Conservation (phyloP, 2,888 invertebrate species). For the Polydrusus pterygomalis region DNA sequence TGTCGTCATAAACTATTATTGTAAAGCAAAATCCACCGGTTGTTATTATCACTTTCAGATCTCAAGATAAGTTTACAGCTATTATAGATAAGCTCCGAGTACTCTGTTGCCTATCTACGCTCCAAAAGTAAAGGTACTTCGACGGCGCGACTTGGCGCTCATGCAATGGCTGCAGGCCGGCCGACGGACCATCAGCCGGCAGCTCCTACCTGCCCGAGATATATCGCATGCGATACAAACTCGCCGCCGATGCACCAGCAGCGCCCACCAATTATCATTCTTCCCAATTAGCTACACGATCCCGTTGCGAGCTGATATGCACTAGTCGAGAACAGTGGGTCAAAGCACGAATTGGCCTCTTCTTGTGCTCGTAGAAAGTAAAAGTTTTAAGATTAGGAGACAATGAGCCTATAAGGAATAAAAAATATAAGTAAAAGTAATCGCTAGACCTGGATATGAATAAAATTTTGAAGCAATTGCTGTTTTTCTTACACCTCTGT, state of each 20-base stretch:
- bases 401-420: no score
- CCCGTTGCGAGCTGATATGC: constrained; percentile 24
- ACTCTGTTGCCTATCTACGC: not conserved
- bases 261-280: constrained; percentile 35
- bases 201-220: constrained; percentile 28
- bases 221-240: constrained; percentile 34
- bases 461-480: no score
- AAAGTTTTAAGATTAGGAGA: no score
- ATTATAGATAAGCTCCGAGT: not conserved
- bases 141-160: constrained; percentile 4
- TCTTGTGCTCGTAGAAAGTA: not conserved
- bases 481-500: no score
- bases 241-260: constrained; percentile 29
- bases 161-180: constrained; percentile 18
- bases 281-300: constrained; percentile 41
- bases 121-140: constrained; percentile 16
- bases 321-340: constrained; percentile 30
- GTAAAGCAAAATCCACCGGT: no score
- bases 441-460: no score
- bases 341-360: not conserved
- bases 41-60: no score
- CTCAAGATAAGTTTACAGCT: no score
- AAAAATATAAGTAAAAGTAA: no score
- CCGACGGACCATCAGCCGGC: constrained; percentile 18
- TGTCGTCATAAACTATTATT: no score